Conservation (phyloP, 2,797 vertebrate species). For the Xyrichtys novacula region DNA sequence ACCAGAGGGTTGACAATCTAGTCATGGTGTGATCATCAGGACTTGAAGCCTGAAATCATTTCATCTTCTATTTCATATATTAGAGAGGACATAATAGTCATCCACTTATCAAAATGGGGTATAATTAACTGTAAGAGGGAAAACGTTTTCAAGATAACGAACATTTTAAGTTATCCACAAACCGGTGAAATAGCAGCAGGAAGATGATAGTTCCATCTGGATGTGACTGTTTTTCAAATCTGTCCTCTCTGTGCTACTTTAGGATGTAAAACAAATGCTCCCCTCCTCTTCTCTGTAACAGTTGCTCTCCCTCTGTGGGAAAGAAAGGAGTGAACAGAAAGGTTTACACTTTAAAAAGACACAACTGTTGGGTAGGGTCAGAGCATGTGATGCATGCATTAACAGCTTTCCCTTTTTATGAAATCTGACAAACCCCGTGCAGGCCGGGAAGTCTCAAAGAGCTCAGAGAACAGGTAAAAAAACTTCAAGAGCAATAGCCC, state of each 20-base stretch:
- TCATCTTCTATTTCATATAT: constrained; percentile 77
- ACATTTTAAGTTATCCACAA: constrained; percentile 68
- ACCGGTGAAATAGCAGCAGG: constrained; percentile 52
- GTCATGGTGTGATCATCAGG: constrained; percentile 71
- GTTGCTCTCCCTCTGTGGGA: constrained; percentile 50
- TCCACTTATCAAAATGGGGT: constrained; percentile 80
- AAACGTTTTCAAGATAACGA: constrained; percentile 78
- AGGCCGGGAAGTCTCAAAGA: constrained; percentile 69
- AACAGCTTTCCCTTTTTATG: constrained; percentile 75
- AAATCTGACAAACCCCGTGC: constrained; percentile 71
- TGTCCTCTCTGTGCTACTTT: constrained; percentile 41
- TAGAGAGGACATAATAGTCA: constrained; percentile 79
- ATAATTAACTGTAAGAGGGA: constrained; percentile 81
- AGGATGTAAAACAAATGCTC: constrained; percentile 57
- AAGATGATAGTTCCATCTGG: constrained; percentile 64
- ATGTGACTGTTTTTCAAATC: constrained; percentile 70
- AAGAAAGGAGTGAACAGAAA: constrained; percentile 61
- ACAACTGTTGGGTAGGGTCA: constrained; percentile 72
- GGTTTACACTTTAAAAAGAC: constrained; percentile 72
- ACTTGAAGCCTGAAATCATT: constrained; percentile 71
- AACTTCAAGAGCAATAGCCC: constrained; percentile 74
- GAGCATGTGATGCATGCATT: constrained; percentile 72
- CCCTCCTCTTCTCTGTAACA: constrained; percentile 37
- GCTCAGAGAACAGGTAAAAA: constrained; percentile 70
- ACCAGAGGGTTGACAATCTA: constrained; percentile 68